Percentiles rank a stretch among this genome's conserved stretches.
These are phyloP conservation scores for Dysidea cf. avara DNA, from an alignment of 37 sponge, comb jelly and placozoan species.

Conservation along the genomic window DNA sequence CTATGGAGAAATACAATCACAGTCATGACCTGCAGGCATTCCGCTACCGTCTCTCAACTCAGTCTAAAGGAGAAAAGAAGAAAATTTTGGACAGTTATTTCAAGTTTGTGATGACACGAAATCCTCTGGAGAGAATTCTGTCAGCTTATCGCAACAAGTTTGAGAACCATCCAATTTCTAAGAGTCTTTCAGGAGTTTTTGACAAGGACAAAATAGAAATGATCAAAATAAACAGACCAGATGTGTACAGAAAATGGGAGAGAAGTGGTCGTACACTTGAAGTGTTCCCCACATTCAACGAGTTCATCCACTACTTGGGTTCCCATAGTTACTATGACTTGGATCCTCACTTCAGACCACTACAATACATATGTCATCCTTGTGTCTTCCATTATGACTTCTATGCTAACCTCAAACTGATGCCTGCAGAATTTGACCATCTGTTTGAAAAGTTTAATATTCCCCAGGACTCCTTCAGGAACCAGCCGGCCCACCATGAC, in stretches of 20 bases:
- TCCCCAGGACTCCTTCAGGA: no score
- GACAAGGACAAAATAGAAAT: no score
- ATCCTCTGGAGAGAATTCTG: conserved; percentile 22
- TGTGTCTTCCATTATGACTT: conserved; percentile 46
- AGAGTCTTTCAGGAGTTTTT: no score
- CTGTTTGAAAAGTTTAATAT: no score
- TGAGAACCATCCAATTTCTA: no score
- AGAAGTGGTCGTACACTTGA: no score
- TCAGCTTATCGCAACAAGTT: conserved; percentile 14
- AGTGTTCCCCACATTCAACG: conserved; percentile 23
- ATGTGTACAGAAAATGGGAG: no score
- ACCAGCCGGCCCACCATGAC: no score
- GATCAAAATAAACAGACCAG: no score
- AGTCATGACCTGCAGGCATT: neutral
- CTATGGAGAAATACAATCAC: neutral
- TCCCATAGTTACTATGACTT: conserved; percentile 2
- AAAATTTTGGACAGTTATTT: conserved; percentile 9
- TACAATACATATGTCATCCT: conserved; percentile 54
- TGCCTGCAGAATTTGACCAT: conserved; percentile 4
- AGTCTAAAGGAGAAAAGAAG: neutral
- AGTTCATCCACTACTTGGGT: conserved; percentile 21
- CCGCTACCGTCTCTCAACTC: neutral
- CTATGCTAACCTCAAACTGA: conserved; percentile 49
- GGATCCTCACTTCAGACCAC: conserved; percentile 52
- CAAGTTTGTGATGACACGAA: conserved; percentile 10